Evolutionary conservation across 2,113 vertebrate species (phyloP).

Genomic region (Antechinus stuartii): DNA sequence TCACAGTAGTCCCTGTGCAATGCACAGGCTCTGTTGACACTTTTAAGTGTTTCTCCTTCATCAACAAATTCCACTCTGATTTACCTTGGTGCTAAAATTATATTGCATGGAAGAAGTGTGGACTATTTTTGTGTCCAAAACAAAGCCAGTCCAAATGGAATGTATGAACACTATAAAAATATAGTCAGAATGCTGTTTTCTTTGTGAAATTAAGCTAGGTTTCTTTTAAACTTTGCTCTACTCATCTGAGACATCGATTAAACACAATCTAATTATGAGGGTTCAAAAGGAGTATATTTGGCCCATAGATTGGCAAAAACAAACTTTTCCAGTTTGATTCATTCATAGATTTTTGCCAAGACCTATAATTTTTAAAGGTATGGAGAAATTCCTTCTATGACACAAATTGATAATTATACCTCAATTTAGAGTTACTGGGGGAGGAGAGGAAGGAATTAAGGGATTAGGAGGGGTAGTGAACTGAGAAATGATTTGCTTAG

Average conservation of each 20-base stretch:
- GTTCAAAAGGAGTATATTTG: not conserved
- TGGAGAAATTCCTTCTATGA: not conserved
- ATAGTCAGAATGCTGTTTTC: not conserved
- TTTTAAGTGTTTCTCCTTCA: not conserved
- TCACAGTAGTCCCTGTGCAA: not conserved
- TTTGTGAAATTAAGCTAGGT: constrained; percentile 50
- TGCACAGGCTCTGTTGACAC: not conserved
- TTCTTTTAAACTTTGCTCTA: constrained; percentile 34
- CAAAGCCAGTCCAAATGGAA: not conserved
- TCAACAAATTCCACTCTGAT: not conserved
- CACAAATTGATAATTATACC: not conserved
- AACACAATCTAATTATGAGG: not conserved
- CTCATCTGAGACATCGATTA: not conserved
- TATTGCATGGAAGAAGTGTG: not conserved
- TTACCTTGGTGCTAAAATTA: not conserved
- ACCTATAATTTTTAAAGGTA: not conserved
- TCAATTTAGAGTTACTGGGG: not conserved
- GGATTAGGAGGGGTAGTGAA: not conserved
- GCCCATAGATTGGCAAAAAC: not conserved
- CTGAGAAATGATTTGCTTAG: not conserved
- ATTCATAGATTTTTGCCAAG: not conserved
- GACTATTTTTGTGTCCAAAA: not conserved
- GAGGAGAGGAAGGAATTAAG: not conserved
- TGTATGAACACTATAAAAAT: not conserved
- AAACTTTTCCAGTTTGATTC: not conserved